A percentile compares a stretch with the other conserved stretches of the same genome.
phyloP scores from a whole-genome alignment of 2,888 invertebrate species.

The Agrilus biguttatus region DNA sequence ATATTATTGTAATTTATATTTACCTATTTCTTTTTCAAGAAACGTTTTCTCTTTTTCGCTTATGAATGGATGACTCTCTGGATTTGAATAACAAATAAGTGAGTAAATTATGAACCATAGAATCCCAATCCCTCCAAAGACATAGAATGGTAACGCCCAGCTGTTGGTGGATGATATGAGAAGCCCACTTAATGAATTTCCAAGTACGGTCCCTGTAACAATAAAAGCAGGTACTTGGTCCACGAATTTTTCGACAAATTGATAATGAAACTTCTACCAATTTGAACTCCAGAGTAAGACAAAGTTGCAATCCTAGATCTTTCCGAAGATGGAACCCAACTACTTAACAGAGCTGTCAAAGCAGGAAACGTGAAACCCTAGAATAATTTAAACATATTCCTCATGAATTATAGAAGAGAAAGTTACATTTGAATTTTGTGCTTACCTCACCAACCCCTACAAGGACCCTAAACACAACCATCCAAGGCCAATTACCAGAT shows the following conservation, averaged over 20 bases:
- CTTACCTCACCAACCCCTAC: constrained; percentile 43
- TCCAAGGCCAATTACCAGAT: constrained; percentile 47
- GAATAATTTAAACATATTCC: too few species aligned
- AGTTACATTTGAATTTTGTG: too few species aligned
- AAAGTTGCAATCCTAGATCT: constrained; percentile 64
- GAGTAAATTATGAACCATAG: constrained; percentile 39
- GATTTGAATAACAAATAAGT: constrained; percentile 29
- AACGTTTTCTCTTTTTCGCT: constrained; percentile 48
- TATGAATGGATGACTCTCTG: constrained; percentile 52
- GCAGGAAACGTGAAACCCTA: constrained; percentile 54
- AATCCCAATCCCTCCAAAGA: constrained; percentile 52
- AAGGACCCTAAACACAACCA: constrained; percentile 55
- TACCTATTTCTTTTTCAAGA: constrained; percentile 23
- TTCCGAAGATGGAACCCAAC: constrained; percentile 69
- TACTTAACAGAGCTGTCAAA: constrained; percentile 62
- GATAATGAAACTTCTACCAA: constrained; percentile 27
- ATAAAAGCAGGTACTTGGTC: too few species aligned
- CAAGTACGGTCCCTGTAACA: too few species aligned
- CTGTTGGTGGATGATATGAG: too few species aligned
- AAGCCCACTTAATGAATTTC: too few species aligned
- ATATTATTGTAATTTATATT: too few species aligned
- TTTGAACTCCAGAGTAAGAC: constrained; percentile 66
- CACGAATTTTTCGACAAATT: too few species aligned
- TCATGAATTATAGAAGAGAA: too few species aligned
- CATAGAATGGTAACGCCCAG: constrained; percentile 37